Evolutionary conservation across 2,888 invertebrate genomes (phyloP), one percentile per base, ranked within the genome.

Genomic region (Tinea trinotella): DNA sequence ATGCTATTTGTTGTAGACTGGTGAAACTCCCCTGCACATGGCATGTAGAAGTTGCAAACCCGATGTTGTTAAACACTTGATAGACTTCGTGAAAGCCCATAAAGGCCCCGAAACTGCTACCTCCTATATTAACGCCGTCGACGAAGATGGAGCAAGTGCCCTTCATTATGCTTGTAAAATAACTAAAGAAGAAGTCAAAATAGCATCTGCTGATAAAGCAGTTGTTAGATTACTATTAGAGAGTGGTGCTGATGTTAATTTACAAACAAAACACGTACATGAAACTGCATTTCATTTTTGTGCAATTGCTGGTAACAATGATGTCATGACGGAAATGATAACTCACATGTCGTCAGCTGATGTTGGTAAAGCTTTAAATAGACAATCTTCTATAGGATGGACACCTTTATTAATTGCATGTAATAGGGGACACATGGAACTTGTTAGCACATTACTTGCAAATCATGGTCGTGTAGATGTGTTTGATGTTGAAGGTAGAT

Each of bases 391-490:
- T 56, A 92, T 96, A 59, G 94, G 99, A 6, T 99, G 99, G 98
- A 98, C 99, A 0, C 99, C 99, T 10, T 86, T 99, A 60, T 87
- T 99, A 53, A 97, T 99, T 63, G 99, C 99, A 15, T 95, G 98
- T 66, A 93, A 98, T 70, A 90, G 95, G 70, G 99, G 98, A 3
- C 99, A 99, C 74, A 93, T 95, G 87, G 95, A 96, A 68, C 91
- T 99, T 62, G 97, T 98, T 40, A 94, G 90, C 67, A 95, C 94
- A 57, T 87, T 99, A 55, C 87, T 98, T 56, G 89, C 93, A 35
- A 97, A 98, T 77, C 97, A 99, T 74, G 99, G 99, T 6, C 90
- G 99, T 70, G 99, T 99, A 13, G 99, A 99, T 74, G 99, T 99
- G 0, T 99, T 99, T 75, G 99, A 99, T 73, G 92, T 92, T 60